Conservation (phyloP, 2,113 vertebrate species). For the Plotosus lineatus region DNA sequence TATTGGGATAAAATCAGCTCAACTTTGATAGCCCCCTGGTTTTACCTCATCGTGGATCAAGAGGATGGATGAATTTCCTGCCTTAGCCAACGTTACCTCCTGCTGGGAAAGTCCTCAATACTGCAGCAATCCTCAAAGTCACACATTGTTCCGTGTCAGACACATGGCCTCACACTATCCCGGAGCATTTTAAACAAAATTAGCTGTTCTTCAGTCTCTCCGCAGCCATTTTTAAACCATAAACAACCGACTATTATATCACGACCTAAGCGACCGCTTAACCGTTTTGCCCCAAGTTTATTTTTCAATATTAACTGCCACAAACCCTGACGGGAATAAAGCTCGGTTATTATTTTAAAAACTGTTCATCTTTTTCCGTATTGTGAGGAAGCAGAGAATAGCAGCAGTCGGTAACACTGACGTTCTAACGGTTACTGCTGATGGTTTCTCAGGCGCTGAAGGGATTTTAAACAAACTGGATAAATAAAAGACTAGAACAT, state of each 20-base stretch:
- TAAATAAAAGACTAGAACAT: slow-evolving; percentile 35
- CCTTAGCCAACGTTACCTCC: slow-evolving; percentile 55
- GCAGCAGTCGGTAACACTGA: slow-evolving; percentile 49
- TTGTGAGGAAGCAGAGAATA: slow-evolving; percentile 1
- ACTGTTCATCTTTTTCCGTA: slow-evolving; percentile 18
- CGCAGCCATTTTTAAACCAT: slow-evolving; percentile 79
- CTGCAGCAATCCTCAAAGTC: slow-evolving; percentile 40
- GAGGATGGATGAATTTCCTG: slow-evolving; percentile 54
- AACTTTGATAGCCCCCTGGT: background rate
- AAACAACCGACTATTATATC: slow-evolving; percentile 60
- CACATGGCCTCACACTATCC: background rate
- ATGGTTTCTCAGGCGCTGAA: slow-evolving; percentile 42
- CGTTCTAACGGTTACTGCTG: slow-evolving; percentile 54
- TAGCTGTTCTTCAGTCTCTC: slow-evolving; percentile 49
- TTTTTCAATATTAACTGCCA: slow-evolving; percentile 7
- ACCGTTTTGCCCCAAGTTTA: background rate
- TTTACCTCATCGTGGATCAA: slow-evolving; percentile 47
- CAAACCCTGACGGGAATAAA: background rate
- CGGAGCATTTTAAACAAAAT: slow-evolving; percentile 40
- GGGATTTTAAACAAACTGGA: slow-evolving; percentile 48
- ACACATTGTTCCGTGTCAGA: slow-evolving; percentile 30
- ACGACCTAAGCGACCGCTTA: slow-evolving; percentile 42
- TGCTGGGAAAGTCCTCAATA: slow-evolving; percentile 53
- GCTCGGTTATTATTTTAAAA: background rate
- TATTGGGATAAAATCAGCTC: slow-evolving; percentile 11